Evolutionary conservation across 2,888 invertebrate species (phyloP).

Genomic region (Trissoscelio sp.): DNA sequence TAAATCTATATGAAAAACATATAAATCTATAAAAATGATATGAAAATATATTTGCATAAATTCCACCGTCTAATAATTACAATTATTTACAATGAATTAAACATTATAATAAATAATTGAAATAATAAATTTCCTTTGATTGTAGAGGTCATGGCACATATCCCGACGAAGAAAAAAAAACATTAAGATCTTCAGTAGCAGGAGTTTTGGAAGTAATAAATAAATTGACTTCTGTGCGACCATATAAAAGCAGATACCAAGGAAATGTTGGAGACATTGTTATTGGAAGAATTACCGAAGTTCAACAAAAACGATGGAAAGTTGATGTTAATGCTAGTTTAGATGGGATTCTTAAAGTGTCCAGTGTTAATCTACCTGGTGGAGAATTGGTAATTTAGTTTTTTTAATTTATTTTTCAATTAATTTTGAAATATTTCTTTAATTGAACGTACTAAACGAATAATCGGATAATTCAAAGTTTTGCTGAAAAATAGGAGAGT

Average conservation of each 20-base stretch:
- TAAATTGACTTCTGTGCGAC: conserved; percentile 95
- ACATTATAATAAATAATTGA: neutral
- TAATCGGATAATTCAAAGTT: too few relatives aligned
- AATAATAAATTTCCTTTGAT: neutral
- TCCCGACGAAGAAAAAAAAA: conserved; percentile 90
- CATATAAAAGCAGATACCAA: conserved; percentile 94
- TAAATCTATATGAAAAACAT: too few relatives aligned
- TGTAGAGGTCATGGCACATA: conserved; percentile 98
- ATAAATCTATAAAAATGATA: too few relatives aligned
- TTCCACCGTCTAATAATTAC: too few relatives aligned
- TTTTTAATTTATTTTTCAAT: neutral
- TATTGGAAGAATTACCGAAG: conserved; percentile 96
- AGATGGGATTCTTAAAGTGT: conserved; percentile 93
- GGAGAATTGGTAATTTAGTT: conserved; percentile 92
- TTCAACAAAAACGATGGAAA: conserved; percentile 97
- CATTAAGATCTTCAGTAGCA: conserved; percentile 95
- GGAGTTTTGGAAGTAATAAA: conserved; percentile 97
- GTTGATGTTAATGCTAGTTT: conserved; percentile 96
- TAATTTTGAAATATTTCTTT: neutral
- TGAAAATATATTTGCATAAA: too few relatives aligned
- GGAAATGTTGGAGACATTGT: conserved; percentile 99
- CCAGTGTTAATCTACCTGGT: conserved; percentile 98
- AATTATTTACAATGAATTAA: neutral
- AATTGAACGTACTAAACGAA: neutral
- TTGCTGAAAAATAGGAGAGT: too few relatives aligned